Evolutionary conservation across 2,113 vertebrate species (phyloP).

Genomic region (Phasianus colchicus): DNA sequence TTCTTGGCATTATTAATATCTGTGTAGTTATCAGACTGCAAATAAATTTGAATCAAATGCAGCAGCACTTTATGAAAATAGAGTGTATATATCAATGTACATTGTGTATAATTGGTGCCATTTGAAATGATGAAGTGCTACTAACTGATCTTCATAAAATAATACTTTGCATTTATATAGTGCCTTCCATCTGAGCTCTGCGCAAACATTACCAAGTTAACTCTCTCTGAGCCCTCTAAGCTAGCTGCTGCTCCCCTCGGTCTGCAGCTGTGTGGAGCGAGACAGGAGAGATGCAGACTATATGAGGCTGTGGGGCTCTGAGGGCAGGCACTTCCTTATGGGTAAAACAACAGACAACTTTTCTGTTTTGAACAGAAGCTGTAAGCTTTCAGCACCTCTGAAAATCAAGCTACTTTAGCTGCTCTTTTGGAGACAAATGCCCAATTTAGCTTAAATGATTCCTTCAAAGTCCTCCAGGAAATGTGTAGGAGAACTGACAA

Average conservation of each 20-base stretch:
- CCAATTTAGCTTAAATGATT: constrained; percentile 43
- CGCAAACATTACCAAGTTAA: constrained; percentile 36
- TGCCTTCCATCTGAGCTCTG: constrained; percentile 43
- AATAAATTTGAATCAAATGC: constrained; percentile 48
- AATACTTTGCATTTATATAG: constrained; percentile 65
- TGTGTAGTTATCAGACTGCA: constrained; percentile 28
- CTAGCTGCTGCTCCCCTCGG: background rate
- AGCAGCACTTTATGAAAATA: constrained; percentile 53
- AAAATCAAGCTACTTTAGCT: constrained; percentile 46
- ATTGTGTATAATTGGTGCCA: constrained; percentile 59
- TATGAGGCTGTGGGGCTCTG: background rate
- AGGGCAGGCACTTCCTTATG: background rate
- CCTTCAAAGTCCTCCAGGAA: constrained; percentile 36
- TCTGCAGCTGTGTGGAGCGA: background rate
- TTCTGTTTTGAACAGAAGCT: constrained; percentile 18
- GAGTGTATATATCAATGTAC: constrained; percentile 48
- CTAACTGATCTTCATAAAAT: constrained; percentile 68
- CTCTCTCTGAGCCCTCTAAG: background rate
- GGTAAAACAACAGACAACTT: background rate
- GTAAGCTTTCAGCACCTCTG: constrained; percentile 26
- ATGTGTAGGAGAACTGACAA: constrained; percentile 34
- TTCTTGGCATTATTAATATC: constrained; percentile 32
- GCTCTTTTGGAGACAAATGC: constrained; percentile 28
- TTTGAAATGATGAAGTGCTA: constrained; percentile 65
- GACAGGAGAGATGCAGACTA: background rate